Conservation (phyloP, 2,888 invertebrate species). For the Pharmacophagus antenor region DNA sequence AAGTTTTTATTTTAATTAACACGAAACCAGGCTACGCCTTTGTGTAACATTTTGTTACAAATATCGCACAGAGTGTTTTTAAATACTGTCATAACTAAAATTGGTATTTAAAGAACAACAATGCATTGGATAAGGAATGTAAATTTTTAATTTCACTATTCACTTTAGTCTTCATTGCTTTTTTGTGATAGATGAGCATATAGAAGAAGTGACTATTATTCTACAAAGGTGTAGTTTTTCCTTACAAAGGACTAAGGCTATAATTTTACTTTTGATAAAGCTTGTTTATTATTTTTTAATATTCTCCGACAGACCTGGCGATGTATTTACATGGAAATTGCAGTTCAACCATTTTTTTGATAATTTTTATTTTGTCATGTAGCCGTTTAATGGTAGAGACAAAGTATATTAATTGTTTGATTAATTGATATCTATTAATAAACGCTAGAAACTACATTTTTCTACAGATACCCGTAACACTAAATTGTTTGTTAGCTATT, state of each 20-base stretch:
- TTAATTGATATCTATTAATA: too few species aligned
- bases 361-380: conserved; percentile 1
- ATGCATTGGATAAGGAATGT: neutral
- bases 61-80: conserved; percentile 7
- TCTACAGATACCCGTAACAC: too few species aligned
- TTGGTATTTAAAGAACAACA: conserved; percentile 4
- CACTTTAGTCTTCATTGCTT: too few species aligned
- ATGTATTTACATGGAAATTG: conserved; percentile 2
- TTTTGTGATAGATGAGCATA: too few species aligned
- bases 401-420: neutral
- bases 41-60: conserved; percentile 7
- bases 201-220: too few species aligned
- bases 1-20: conserved; percentile 22
- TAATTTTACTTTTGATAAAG: neutral
- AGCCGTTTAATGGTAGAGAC: neutral
- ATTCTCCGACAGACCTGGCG: neutral
- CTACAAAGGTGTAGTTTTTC: neutral
- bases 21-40: conserved; percentile 10
- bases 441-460: too few species aligned
- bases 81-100: neutral
- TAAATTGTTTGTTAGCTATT: too few species aligned
- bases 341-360: neutral
- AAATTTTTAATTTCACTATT: too few species aligned
- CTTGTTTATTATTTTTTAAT: neutral
- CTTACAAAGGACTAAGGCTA: neutral